These are phyloP conservation scores for Brachyrhaphis roseni DNA, from an alignment of 2,797 vertebrate genomes.

Conservation along the genomic window DNA sequence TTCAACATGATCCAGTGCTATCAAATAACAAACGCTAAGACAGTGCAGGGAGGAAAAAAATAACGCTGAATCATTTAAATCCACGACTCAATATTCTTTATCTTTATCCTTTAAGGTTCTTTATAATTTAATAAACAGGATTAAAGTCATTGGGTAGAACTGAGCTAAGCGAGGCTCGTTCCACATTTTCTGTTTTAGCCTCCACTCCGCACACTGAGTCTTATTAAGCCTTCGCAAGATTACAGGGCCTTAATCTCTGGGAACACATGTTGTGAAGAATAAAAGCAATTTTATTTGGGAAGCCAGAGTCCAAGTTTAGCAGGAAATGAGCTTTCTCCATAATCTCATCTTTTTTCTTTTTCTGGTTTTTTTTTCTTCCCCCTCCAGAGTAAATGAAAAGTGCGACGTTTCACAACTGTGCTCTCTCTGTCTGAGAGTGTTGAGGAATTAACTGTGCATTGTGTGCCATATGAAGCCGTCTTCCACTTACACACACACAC, in stretches of 20 bases:
- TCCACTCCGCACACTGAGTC: conserved; percentile 75
- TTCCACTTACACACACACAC: conserved; percentile 26
- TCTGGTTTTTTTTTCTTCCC: neutral
- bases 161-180: conserved; percentile 75
- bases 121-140: conserved; percentile 91
- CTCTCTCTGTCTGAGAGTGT: conserved; percentile 46
- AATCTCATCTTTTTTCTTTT: conserved; percentile 79
- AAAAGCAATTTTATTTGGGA: conserved; percentile 92
- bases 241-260: conserved; percentile 87
- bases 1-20: conserved; percentile 81
- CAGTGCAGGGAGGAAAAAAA: conserved; percentile 71
- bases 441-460: conserved; percentile 69
- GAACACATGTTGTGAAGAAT: conserved; percentile 92
- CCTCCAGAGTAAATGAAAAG: conserved; percentile 74
- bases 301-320: conserved; percentile 85
- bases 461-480: conserved; percentile 57
- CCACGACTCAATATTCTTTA: conserved; percentile 84
- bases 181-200: conserved; percentile 79
- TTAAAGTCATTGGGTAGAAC: conserved; percentile 81
- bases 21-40: conserved; percentile 79
- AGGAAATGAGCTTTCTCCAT: conserved; percentile 85
- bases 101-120: conserved; percentile 90
- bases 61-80: conserved; percentile 83
- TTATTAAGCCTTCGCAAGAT: conserved; percentile 84
- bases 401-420: conserved; percentile 67